Percentiles rank a stretch among this genome's conserved stretches.
Evolutionary conservation across 1,140 invertebrate genomes (phyloP).

Genomic region (Drosophila bipectinata): DNA sequence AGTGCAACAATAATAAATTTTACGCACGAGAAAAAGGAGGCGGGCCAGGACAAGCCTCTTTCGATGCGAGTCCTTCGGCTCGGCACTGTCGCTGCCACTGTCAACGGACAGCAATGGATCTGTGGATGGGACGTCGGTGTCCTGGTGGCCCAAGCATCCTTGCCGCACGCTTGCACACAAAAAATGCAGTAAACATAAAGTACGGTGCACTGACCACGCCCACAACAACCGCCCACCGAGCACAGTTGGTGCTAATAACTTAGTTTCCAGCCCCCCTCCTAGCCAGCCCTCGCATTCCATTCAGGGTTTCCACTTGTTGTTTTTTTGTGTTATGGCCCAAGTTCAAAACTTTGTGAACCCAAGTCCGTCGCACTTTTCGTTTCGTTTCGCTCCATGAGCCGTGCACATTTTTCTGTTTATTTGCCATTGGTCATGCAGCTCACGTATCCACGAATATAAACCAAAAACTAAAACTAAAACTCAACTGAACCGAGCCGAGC

Average conservation of each 20-base stretch:
- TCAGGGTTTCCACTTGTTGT: constrained; percentile 6
- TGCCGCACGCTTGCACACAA: constrained; percentile 62
- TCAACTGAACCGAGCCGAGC: constrained; percentile 11
- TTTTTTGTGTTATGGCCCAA: constrained; percentile 37
- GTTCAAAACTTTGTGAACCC: constrained; percentile 60
- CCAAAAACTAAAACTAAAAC: constrained; percentile 63
- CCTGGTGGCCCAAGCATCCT: constrained; percentile 48
- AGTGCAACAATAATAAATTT: constrained; percentile 64
- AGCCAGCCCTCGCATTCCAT: background rate
- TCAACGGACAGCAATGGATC: constrained; percentile 36
- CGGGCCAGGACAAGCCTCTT: constrained; percentile 8
- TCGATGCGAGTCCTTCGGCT: background rate
- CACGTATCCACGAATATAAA: constrained; percentile 68
- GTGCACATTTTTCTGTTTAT: constrained; percentile 64
- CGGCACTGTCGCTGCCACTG: constrained; percentile 23
- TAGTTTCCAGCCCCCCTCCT: constrained; percentile 48
- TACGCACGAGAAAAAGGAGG: constrained; percentile 18
- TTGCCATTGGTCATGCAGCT: constrained; percentile 57
- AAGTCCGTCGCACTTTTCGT: constrained; percentile 37
- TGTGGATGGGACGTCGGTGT: constrained; percentile 19
- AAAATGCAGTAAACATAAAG: constrained; percentile 72
- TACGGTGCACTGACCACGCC: constrained; percentile 49
- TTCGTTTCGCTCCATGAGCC: constrained; percentile 40
- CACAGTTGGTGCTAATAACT: constrained; percentile 73
- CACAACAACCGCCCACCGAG: constrained; percentile 37